Conservation (phyloP, 2,797 vertebrate genomes). For the Muscicapa striata region DNA sequence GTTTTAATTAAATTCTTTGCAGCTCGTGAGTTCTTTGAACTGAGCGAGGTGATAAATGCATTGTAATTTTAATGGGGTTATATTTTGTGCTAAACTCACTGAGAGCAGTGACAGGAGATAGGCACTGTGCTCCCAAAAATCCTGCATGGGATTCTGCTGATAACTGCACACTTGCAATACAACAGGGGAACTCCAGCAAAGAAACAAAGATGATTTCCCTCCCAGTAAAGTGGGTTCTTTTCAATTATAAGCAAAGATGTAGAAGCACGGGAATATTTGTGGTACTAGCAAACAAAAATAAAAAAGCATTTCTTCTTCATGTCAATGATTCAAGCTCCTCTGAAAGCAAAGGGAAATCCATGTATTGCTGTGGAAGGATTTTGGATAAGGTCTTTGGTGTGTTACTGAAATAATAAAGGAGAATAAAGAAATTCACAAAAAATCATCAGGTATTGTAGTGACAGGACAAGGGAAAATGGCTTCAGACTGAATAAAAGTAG, state of each 20-base stretch:
- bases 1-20: slow-evolving; percentile 79
- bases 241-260: not conserved
- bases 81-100: slow-evolving; percentile 61
- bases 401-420: not conserved
- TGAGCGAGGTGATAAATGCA: slow-evolving; percentile 70
- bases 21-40: slow-evolving; percentile 61
- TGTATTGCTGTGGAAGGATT: not conserved
- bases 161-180: not conserved
- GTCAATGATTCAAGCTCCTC: not conserved
- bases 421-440: not conserved
- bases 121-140: slow-evolving; percentile 25
- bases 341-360: not conserved
- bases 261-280: not conserved
- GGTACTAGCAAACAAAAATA: not conserved
- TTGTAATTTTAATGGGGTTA: slow-evolving; percentile 71
- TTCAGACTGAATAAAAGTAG: not conserved
- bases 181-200: not conserved
- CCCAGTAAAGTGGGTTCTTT: not conserved
- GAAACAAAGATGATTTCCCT: not conserved
- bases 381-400: not conserved
- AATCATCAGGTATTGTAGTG: not conserved
- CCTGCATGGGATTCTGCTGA: slow-evolving; percentile 30
- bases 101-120: slow-evolving; percentile 22
- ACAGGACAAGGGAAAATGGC: not conserved
- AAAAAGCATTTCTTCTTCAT: not conserved